Evolutionary conservation across 2,797 vertebrate species (phyloP).

Genomic region (Myotis pilosus): DNA sequence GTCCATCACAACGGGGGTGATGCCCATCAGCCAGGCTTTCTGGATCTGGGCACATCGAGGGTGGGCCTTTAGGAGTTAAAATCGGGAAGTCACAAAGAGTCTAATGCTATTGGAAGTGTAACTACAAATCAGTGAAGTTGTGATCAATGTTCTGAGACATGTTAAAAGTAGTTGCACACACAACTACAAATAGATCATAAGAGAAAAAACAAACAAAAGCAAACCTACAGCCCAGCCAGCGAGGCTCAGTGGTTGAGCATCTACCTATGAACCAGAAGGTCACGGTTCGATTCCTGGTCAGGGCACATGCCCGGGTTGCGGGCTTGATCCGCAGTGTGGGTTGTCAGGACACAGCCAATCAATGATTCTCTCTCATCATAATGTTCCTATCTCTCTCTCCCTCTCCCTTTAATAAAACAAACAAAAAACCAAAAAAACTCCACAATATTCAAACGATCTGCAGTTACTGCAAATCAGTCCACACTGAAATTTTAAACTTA

Average conservation of each 20-base stretch:
- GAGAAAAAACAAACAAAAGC: not conserved
- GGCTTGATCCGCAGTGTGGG: no score
- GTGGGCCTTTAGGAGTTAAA: conserved; percentile 86
- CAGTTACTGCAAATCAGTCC: not conserved
- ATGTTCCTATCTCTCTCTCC: no score
- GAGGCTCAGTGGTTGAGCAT: no score
- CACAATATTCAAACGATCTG: not conserved
- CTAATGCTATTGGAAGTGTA: not conserved
- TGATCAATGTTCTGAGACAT: not conserved
- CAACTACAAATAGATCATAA: not conserved
- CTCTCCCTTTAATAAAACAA: no score
- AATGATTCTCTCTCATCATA: no score
- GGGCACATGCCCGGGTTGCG: no score
- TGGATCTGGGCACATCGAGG: conserved; percentile 84
- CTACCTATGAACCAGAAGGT: no score
- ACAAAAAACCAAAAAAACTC: not conserved
- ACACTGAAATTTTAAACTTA: not conserved
- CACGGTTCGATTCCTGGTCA: no score
- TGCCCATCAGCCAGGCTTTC: conserved; percentile 91
- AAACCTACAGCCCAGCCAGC: not conserved
- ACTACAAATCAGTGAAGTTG: not conserved
- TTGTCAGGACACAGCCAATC: no score
- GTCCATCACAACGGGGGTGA: conserved; percentile 91
- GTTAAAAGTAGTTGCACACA: not conserved
- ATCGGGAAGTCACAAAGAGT: not conserved